A percentile compares a stretch with the other conserved stretches of the same genome.
Conservation (phyloP, 2,113 vertebrate species). For the Indicator maculatus region DNA sequence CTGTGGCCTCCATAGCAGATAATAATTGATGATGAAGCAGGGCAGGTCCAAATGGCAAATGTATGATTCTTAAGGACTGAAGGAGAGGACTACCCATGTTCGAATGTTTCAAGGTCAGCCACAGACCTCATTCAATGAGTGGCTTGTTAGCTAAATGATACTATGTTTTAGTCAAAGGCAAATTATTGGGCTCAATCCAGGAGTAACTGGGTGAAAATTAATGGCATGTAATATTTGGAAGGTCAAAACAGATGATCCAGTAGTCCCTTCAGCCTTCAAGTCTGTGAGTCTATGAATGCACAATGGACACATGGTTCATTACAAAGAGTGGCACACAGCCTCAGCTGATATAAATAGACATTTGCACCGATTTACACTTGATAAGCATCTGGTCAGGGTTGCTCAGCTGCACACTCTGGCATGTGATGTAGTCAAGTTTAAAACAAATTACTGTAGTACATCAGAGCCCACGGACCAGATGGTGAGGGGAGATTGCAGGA, state of each 20-base stretch:
- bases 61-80: neutral
- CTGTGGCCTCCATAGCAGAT: neutral
- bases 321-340: slow-evolving; percentile 1
- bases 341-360: slow-evolving; percentile 11
- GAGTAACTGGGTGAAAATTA: slow-evolving; percentile 20
- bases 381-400: slow-evolving; percentile 61
- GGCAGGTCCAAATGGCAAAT: neutral
- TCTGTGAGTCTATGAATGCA: neutral
- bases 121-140: neutral
- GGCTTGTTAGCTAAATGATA: neutral
- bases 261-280: neutral
- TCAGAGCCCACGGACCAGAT: slow-evolving; percentile 10
- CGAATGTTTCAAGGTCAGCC: neutral
- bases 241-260: slow-evolving; percentile 20
- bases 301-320: slow-evolving; percentile 9
- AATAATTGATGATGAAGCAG: neutral
- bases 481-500: neutral
- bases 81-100: neutral
- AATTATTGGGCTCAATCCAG: neutral
- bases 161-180: neutral
- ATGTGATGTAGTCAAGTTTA: neutral
- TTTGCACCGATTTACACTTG: slow-evolving; percentile 35
- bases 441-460: slow-evolving; percentile 31
- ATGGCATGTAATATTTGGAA: neutral
- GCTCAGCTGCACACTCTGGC: slow-evolving; percentile 36